These are phyloP conservation scores for Diacarnus erythraeanus DNA, from an alignment of 37 sponge, comb jelly and placozoan species.

Conservation along the genomic window DNA sequence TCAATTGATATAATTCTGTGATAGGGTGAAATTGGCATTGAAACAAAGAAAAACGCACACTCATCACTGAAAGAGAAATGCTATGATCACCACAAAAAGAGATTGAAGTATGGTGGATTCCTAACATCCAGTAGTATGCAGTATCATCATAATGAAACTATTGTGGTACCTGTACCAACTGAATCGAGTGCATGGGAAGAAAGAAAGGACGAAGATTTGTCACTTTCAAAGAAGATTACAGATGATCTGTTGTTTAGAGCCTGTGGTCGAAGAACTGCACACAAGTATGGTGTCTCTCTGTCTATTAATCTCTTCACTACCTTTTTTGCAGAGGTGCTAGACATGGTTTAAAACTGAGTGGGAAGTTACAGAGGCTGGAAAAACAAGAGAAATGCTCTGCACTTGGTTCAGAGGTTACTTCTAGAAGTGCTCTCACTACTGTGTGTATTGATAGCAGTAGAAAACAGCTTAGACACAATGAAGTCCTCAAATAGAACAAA, in stretches of 20 bases:
- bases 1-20: no score
- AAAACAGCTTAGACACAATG: no score
- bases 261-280: slow-evolving; percentile 73
- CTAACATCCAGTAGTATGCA: slow-evolving; percentile 2
- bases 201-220: not conserved
- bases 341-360: slow-evolving; percentile 63
- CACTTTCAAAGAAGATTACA: not conserved
- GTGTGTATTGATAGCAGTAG: not conserved
- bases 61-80: not conserved
- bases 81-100: slow-evolving; percentile 10
- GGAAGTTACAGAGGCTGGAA: slow-evolving; percentile 57
- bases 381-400: slow-evolving; percentile 41
- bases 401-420: not conserved
- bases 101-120: slow-evolving; percentile 30
- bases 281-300: slow-evolving; percentile 42
- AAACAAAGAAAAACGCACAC: not conserved
- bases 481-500: no score
- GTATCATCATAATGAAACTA: not conserved
- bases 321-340: slow-evolving; percentile 30
- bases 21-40: not conserved
- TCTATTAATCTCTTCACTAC: not conserved
- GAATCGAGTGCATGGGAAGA: not conserved
- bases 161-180: no score
- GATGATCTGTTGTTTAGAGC: slow-evolving; percentile 52
- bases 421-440: not conserved